These are phyloP conservation scores for Dicentrarchus labrax DNA, from an alignment of 2,113 vertebrate species.

Conservation along the genomic window DNA sequence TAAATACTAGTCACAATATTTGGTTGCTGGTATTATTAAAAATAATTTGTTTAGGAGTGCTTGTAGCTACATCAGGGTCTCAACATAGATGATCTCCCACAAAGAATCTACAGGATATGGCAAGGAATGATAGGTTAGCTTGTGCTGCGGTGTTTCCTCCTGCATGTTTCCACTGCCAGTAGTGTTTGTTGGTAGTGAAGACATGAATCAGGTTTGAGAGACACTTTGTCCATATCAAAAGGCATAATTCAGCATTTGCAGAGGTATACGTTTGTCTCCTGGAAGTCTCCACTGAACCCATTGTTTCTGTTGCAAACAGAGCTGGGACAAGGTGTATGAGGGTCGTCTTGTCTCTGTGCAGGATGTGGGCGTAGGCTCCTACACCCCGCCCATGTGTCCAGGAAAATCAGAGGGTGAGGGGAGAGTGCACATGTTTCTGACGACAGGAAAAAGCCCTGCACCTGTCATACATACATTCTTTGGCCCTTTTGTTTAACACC, in stretches of 20 bases:
- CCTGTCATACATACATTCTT: conserved; percentile 79
- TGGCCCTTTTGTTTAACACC: conserved; percentile 72
- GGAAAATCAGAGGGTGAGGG: conserved; percentile 57
- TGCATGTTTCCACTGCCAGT: neutral
- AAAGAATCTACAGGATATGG: neutral
- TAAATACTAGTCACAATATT: neutral
- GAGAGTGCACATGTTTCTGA: conserved; percentile 62
- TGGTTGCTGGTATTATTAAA: neutral
- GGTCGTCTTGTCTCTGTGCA: conserved; percentile 19
- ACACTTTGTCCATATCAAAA: neutral
- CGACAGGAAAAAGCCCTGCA: conserved; percentile 72
- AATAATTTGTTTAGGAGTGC: neutral
- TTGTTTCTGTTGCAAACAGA: conserved; percentile 27
- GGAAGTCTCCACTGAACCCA: neutral
- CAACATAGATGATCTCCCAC: neutral
- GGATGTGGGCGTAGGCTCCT: conserved; percentile 8
- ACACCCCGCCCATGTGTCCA: conserved; percentile 32
- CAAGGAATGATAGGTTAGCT: neutral
- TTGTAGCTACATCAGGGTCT: neutral
- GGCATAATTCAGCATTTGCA: neutral
- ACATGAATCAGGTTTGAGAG: conserved; percentile 5
- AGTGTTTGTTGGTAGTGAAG: conserved; percentile 11
- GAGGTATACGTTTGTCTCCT: conserved; percentile 6
- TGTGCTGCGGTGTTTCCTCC: neutral
- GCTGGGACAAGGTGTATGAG: conserved; percentile 1